These are phyloP conservation scores for Panthera tigris DNA, from an alignment of 2,113 vertebrate genomes.

Conservation along the genomic window DNA sequence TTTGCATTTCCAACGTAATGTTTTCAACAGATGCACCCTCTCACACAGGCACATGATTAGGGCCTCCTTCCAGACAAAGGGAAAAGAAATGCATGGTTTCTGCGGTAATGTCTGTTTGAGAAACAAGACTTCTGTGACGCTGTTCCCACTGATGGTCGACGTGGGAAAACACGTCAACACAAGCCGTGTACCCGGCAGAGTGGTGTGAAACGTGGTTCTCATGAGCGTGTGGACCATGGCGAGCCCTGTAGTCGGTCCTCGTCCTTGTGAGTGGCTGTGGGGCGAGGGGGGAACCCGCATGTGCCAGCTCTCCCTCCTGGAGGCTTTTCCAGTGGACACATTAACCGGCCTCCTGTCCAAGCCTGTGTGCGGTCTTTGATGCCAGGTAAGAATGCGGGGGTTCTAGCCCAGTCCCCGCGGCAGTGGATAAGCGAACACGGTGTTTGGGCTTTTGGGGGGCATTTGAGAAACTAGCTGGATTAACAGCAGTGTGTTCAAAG, in stretches of 20 bases:
- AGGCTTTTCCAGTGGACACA: not conserved
- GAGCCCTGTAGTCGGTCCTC: no score
- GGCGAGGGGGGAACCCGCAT: no score
- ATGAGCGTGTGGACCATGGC: not conserved
- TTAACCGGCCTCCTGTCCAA: fast-evolving
- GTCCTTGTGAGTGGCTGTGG: not conserved
- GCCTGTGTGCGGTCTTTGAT: not conserved
- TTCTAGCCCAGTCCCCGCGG: fast-evolving
- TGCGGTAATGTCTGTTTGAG: not conserved
- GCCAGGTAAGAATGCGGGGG: not conserved
- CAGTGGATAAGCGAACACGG: not conserved
- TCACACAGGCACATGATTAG: not conserved
- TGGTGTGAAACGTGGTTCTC: no score
- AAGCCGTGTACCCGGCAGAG: fast-evolving
- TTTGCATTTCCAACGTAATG: not conserved
- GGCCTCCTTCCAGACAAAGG: not conserved
- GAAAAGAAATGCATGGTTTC: not conserved
- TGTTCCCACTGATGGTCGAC: not conserved
- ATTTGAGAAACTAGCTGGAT: not conserved
- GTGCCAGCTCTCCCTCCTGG: not conserved
- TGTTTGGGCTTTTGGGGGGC: not conserved
- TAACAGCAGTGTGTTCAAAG: not conserved
- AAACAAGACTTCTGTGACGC: not conserved
- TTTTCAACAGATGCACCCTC: not conserved
- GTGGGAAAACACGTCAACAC: not conserved